Conservation (phyloP, 2,888 invertebrate species). For the Tillus elongatus region DNA sequence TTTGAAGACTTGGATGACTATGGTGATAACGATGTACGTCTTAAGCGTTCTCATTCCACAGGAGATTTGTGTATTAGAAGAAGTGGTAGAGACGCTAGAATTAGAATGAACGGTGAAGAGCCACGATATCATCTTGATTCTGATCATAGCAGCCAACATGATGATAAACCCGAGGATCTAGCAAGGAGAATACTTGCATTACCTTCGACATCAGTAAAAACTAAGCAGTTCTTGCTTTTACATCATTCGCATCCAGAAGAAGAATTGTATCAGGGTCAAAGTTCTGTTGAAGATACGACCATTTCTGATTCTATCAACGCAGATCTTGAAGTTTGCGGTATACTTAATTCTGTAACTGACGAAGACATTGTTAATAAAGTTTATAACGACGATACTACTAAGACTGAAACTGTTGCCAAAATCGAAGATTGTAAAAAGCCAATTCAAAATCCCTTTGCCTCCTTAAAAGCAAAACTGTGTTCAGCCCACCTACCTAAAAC, state of each 20-base stretch:
- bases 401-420: slow-evolving; percentile 39
- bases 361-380: slow-evolving; percentile 22
- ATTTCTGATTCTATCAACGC: slow-evolving; percentile 45
- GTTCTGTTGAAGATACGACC: slow-evolving; percentile 43
- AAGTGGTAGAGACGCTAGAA: slow-evolving; percentile 33
- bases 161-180: slow-evolving; percentile 45
- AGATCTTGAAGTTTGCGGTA: slow-evolving; percentile 45
- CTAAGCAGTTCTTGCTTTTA: slow-evolving; percentile 35
- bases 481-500: slow-evolving; percentile 42
- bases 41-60: slow-evolving; percentile 45
- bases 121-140: slow-evolving; percentile 45
- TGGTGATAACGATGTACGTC: slow-evolving; percentile 36
- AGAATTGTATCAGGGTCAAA: slow-evolving; percentile 39
- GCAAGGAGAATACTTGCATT: slow-evolving; percentile 38
- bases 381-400: slow-evolving; percentile 29
- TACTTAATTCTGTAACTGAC: slow-evolving; percentile 36
- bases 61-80: slow-evolving; percentile 42
- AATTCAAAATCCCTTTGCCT: slow-evolving; percentile 39
- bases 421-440: slow-evolving; percentile 32
- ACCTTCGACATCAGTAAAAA: slow-evolving; percentile 36
- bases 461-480: slow-evolving; percentile 41
- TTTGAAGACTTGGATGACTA: slow-evolving; percentile 39
- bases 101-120: slow-evolving; percentile 37
- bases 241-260: slow-evolving; percentile 37
- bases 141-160: slow-evolving; percentile 46